A percentile compares a stretch with the other conserved stretches of the same genome.
These are phyloP conservation scores for Megaleporinus macrocephalus DNA, from an alignment of 2,113 vertebrate species.

Conservation along the genomic window DNA sequence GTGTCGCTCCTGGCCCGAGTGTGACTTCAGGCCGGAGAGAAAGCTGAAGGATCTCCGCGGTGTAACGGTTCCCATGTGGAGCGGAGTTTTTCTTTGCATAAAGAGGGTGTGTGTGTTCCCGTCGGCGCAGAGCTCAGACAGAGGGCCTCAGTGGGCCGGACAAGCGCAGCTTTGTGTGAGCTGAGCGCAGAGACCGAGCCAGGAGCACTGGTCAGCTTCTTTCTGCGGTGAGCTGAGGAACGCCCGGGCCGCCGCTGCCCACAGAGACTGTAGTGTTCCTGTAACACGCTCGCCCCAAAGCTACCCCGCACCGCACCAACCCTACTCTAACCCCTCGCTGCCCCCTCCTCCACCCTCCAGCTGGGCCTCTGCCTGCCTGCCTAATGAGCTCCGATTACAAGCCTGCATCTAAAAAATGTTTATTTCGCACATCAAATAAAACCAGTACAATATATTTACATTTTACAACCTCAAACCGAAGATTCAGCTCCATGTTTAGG, in stretches of 20 bases:
- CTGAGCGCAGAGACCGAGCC: slow-evolving; percentile 9
- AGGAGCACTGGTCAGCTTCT: slow-evolving; percentile 38
- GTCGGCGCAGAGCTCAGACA: slow-evolving; percentile 54
- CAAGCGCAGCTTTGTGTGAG: slow-evolving; percentile 66
- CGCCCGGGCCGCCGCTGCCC: slow-evolving; percentile 50
- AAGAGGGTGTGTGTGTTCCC: slow-evolving; percentile 44
- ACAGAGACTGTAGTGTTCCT: slow-evolving; percentile 61
- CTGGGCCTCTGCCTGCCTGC: not conserved
- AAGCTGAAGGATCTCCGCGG: slow-evolving; percentile 2
- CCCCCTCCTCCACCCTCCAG: slow-evolving; percentile 15
- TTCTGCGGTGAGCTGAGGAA: slow-evolving; percentile 59
- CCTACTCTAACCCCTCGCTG: not conserved
- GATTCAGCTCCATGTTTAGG: too few relatives aligned
- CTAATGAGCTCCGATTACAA: not conserved
- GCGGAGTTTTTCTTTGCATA: slow-evolving; percentile 55
- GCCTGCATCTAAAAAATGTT: not conserved
- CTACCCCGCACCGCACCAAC: not conserved
- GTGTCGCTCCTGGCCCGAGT: slow-evolving; percentile 21
- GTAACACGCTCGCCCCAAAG: slow-evolving; percentile 26
- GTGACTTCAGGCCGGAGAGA: slow-evolving; percentile 36
- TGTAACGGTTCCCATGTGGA: slow-evolving; percentile 54
- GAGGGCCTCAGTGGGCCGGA: slow-evolving; percentile 68
- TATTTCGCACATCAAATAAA: too few relatives aligned
- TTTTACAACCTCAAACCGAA: too few relatives aligned
- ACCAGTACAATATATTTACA: too few relatives aligned